phyloP scores from a whole-genome alignment of 2,113 vertebrate genomes.

The Caranx melampygus region DNA sequence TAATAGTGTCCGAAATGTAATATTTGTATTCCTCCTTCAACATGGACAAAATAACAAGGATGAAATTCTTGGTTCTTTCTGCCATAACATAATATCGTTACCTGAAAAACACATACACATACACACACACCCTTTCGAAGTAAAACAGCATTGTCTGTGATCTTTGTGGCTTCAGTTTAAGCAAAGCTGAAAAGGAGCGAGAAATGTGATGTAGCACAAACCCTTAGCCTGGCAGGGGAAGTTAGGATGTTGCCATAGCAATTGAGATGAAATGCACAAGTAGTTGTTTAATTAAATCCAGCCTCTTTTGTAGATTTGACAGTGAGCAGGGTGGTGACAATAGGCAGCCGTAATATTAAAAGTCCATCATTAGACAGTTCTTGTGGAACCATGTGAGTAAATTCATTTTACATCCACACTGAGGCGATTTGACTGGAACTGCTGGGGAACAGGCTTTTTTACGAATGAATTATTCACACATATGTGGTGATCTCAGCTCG shows the following conservation, averaged over 20 bases:
- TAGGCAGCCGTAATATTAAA: slow-evolving; percentile 87
- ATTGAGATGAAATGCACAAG: slow-evolving; percentile 91
- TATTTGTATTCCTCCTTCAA: slow-evolving; percentile 12
- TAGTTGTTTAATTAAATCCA: slow-evolving; percentile 93
- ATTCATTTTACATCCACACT: slow-evolving; percentile 80
- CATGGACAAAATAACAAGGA: slow-evolving; percentile 56
- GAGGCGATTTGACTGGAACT: slow-evolving; percentile 82
- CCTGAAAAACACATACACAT: neutral
- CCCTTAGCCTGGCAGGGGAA: slow-evolving; percentile 83
- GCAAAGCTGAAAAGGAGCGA: slow-evolving; percentile 82
- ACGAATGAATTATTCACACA: slow-evolving; percentile 59
- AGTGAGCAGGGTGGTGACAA: slow-evolving; percentile 84
- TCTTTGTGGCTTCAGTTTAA: slow-evolving; percentile 42
- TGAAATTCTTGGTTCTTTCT: slow-evolving; percentile 28
- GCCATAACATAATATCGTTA: slow-evolving; percentile 44
- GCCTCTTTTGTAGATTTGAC: slow-evolving; percentile 90
- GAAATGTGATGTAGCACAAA: slow-evolving; percentile 86
- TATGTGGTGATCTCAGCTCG: slow-evolving; percentile 81
- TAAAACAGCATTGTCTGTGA: slow-evolving; percentile 44
- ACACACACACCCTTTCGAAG: slow-evolving; percentile 1
- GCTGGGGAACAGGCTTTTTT: slow-evolving; percentile 34
- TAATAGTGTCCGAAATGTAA: slow-evolving; percentile 32
- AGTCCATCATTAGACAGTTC: slow-evolving; percentile 83
- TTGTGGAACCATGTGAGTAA: slow-evolving; percentile 80
- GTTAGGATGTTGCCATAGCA: slow-evolving; percentile 92